Evolutionary conservation across 2,888 invertebrate genomes (phyloP), one percentile per base, ranked within the genome.

Genomic region (Drosophila antonietae): DNA sequence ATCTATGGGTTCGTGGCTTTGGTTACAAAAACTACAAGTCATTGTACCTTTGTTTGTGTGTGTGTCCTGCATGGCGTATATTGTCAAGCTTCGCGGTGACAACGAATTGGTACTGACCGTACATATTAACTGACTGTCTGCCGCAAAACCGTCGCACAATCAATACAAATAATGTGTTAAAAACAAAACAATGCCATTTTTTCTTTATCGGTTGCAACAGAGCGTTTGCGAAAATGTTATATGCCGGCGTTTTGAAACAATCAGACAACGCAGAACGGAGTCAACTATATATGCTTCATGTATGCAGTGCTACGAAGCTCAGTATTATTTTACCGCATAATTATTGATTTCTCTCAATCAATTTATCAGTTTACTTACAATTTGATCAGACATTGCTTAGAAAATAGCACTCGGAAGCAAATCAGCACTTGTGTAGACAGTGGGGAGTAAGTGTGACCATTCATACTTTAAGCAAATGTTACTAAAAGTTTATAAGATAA

Each of bases 21-120:
- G 15, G 12, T 18, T 62, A 66, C 66, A 78, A 86, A 86, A 83
- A 89, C 81, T 89, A 86, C 86, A 86, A 86, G 86, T 86, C 86
- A 86, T 86, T 88, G 80, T 78, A 75, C 68, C 61, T 69, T 74
- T 79, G 82, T 78, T 88, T 78, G 63, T 68, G 60, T 68, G 61
- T 60, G 65, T 43, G 68, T 59, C 61, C 23, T 46, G 41, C 51
- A 43, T 46, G 14, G 55, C 23, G 35, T 53, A 59, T 55, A 9
- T 47, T 56, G 23, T 55, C 67, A 52, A 35, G 14, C 47, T 47
- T 43, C 31, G 60, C 62, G 23, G 56, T 65, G 64, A 67, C 53
- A 70, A 81, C 74, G 23, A 52, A 59, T 60, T 51, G 23, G 43
- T 53, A 55, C 31, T 43, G 23, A n/a, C 39, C 39, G 15, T 3